Evolutionary conservation across 2,888 invertebrate genomes (phyloP).

Genomic region (Crocallis elinguaria): DNA sequence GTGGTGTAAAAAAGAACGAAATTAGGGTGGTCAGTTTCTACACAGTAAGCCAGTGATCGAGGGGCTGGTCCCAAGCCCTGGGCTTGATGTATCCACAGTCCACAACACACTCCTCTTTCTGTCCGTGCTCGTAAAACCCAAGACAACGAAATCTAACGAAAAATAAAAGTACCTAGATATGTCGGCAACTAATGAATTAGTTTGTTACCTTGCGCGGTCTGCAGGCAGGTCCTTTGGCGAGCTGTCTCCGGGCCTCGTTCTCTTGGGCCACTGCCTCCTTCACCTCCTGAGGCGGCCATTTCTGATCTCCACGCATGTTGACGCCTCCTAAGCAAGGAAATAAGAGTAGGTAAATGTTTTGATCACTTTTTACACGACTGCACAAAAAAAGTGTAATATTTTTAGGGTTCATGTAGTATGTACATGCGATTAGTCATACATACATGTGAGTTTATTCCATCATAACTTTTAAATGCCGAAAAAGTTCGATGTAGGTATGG

Average conservation of each 20-base stretch:
- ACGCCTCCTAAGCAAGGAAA: slow-evolving; percentile 85
- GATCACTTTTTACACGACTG: too few species aligned
- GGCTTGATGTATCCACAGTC: slow-evolving; percentile 52
- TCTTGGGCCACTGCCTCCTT: slow-evolving; percentile 90
- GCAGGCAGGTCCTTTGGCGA: slow-evolving; percentile 90
- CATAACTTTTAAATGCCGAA: too few species aligned
- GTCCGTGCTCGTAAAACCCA: slow-evolving; percentile 67
- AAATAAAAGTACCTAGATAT: neutral
- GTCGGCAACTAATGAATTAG: too few species aligned
- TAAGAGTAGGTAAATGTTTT: neutral
- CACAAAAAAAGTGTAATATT: too few species aligned
- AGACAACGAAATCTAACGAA: too few species aligned
- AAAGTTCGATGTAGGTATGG: too few species aligned
- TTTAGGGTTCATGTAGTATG: too few species aligned
- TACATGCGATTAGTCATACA: too few species aligned
- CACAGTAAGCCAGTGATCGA: slow-evolving; percentile 68
- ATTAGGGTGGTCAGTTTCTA: slow-evolving; percentile 73
- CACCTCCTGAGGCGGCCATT: slow-evolving; percentile 93
- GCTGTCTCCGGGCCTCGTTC: slow-evolving; percentile 88
- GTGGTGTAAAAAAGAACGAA: too few species aligned
- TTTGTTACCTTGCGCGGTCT: slow-evolving; percentile 87
- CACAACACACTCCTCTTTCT: slow-evolving; percentile 56
- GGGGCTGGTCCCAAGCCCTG: slow-evolving; percentile 64
- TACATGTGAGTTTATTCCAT: too few species aligned
- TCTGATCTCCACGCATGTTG: slow-evolving; percentile 94